Conservation (phyloP, 2,888 invertebrate species). For the Tuta absoluta region DNA sequence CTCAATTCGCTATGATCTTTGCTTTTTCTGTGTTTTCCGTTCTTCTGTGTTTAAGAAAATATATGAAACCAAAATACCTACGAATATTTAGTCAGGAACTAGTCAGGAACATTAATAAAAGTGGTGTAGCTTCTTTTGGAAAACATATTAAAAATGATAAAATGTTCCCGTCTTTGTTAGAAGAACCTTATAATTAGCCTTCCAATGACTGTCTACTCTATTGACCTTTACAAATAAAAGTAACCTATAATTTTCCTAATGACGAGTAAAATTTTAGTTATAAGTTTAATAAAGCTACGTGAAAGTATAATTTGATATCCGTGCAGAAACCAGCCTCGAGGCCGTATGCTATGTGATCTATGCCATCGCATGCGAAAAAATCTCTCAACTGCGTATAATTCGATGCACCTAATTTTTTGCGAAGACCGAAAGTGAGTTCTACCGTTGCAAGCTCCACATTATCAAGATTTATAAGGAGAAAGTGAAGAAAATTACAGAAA, state of each 20-base stretch:
- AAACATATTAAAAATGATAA: too few relatives aligned
- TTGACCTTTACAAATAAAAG: neutral
- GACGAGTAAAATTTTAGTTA: neutral
- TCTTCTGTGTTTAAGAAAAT: too few relatives aligned
- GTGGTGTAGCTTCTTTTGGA: too few relatives aligned
- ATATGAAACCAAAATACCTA: too few relatives aligned
- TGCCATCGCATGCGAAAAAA: constrained; percentile 12
- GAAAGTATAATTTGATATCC: constrained; percentile 3
- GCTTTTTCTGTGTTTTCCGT: too few relatives aligned
- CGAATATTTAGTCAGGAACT: too few relatives aligned
- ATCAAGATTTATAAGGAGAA: neutral
- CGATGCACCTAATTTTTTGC: constrained; percentile 16
- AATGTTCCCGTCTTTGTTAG: too few relatives aligned
- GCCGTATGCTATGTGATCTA: neutral
- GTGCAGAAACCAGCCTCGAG: neutral
- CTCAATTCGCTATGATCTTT: too few relatives aligned
- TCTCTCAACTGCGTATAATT: constrained; percentile 9
- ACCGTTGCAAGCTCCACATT: constrained; percentile 16
- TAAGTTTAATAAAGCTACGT: neutral
- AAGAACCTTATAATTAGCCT: too few relatives aligned
- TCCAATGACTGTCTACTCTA: too few relatives aligned
- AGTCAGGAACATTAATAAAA: too few relatives aligned
- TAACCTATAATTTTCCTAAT: neutral
- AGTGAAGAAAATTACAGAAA: constrained; percentile 8
- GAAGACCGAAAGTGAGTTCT: constrained; percentile 7